Conservation (phyloP, 2,797 vertebrate species). For the Pyrrhura leucotis region DNA sequence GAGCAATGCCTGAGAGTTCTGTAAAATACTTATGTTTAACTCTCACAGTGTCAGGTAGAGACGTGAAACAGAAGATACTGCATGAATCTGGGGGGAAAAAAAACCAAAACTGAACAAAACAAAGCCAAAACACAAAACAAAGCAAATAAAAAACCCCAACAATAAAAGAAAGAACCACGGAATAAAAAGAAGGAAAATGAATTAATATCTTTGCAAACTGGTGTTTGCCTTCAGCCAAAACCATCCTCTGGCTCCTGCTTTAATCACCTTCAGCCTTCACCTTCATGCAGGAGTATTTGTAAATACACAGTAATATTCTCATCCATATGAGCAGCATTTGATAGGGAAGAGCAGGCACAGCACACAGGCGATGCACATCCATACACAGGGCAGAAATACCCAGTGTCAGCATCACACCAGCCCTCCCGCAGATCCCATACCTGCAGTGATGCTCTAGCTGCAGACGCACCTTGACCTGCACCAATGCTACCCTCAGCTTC, state of each 20-base stretch:
- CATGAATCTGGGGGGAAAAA: not conserved
- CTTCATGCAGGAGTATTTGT: not conserved
- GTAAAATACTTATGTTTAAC: not conserved
- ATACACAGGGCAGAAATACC: accelerated
- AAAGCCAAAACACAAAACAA: not conserved
- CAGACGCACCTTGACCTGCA: not conserved
- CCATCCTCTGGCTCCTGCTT: not conserved
- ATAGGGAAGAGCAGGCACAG: not conserved
- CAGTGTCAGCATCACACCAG: accelerated
- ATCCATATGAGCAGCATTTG: accelerated
- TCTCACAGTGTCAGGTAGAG: not conserved
- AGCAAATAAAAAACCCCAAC: not conserved
- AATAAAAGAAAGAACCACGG: not conserved
- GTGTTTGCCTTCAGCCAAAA: not conserved
- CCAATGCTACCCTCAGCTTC: accelerated
- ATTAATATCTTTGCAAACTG: not conserved
- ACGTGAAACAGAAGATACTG: not conserved
- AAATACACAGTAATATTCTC: not conserved
- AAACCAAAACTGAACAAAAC: not conserved
- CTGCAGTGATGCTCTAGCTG: accelerated
- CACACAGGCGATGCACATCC: accelerated
- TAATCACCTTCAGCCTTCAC: not conserved
- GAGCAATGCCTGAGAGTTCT: not conserved
- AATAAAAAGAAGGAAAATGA: not conserved
- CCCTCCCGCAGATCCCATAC: not conserved